Percentiles rank a stretch among this genome's conserved stretches.
These are phyloP conservation scores for Edolisoma coerulescens DNA, from an alignment of 2,113 vertebrate species.

Conservation along the genomic window DNA sequence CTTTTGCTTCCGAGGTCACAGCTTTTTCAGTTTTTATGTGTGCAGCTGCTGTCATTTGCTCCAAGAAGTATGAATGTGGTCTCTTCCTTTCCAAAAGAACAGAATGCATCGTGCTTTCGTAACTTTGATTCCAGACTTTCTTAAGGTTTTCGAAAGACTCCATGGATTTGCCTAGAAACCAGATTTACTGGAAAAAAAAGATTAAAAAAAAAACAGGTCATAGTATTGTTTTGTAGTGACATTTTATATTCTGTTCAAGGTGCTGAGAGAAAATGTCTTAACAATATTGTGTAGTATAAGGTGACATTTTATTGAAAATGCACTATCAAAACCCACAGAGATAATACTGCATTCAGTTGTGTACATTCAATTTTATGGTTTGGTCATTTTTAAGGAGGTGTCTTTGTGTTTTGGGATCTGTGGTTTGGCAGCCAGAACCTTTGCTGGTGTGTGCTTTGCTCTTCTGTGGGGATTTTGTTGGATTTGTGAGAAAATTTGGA, in stretches of 20 bases:
- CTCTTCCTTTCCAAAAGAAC: not conserved
- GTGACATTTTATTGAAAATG: not conserved
- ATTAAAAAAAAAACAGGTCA: not conserved
- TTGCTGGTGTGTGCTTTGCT: not conserved
- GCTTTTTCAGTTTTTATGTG: not conserved
- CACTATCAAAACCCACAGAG: not conserved
- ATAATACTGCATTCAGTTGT: not conserved
- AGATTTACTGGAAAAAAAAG: not conserved
- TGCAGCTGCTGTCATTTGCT: not conserved
- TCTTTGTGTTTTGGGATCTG: not conserved
- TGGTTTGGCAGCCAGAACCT: not conserved
- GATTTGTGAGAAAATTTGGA: not conserved
- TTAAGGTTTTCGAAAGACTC: not conserved
- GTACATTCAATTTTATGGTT: not conserved
- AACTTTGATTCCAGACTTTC: not conserved
- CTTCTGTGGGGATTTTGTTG: not conserved
- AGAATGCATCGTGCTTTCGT: not conserved
- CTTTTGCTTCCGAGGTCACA: slow-evolving; percentile 20
- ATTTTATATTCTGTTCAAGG: not conserved
- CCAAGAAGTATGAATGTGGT: not conserved
- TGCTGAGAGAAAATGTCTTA: not conserved
- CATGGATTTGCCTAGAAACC: not conserved
- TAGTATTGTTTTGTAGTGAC: not conserved
- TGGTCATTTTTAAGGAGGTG: not conserved
- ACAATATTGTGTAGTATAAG: not conserved